These are phyloP conservation scores for Melanitta fusca DNA, from an alignment of 2,797 vertebrate genomes.

Conservation along the genomic window DNA sequence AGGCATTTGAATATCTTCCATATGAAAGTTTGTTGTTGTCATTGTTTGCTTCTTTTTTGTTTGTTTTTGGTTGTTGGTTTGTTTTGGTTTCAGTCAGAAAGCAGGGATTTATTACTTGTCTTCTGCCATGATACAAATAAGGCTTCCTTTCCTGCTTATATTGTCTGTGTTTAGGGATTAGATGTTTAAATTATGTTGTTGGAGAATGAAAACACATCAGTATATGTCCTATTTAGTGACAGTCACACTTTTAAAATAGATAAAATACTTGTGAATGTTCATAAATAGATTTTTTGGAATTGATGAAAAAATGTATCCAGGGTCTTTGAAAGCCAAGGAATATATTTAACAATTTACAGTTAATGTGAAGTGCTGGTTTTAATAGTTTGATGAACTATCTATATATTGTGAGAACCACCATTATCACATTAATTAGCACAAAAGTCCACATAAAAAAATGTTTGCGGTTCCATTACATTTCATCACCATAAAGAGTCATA, in stretches of 20 bases:
- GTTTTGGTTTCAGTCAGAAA: background rate
- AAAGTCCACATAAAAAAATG: background rate
- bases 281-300: background rate
- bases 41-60: background rate
- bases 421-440: background rate
- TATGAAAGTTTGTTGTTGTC: background rate
- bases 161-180: background rate
- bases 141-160: background rate
- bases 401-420: background rate
- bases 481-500: background rate
- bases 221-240: background rate
- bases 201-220: background rate
- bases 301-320: background rate
- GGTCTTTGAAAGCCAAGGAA: background rate
- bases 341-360: background rate
- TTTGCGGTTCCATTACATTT: background rate
- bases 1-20: background rate
- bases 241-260: background rate
- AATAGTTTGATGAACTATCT: background rate
- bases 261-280: background rate
- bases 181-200: background rate
- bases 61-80: background rate
- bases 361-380: background rate
- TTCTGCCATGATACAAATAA: background rate
- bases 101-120: background rate